Percentiles rank a stretch among this genome's conserved stretches.
These are phyloP conservation scores for Cydia amplana DNA, from an alignment of 1,140 invertebrate species.

Conservation along the genomic window DNA sequence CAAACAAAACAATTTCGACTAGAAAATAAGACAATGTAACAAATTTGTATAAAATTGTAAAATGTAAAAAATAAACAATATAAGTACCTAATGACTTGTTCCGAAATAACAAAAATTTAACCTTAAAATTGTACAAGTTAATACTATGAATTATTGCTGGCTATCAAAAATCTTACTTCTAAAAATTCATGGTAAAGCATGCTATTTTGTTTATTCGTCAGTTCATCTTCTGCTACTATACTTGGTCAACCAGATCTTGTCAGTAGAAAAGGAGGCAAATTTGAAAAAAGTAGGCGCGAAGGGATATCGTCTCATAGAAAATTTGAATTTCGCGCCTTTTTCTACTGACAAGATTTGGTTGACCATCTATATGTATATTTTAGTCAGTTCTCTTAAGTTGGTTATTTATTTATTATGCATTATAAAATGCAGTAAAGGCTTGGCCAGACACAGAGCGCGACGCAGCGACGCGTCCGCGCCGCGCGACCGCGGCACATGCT, in stretches of 20 bases:
- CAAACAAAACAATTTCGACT: constrained; percentile 1
- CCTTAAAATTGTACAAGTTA: neutral
- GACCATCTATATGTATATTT: too few species aligned
- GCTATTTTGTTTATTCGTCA: neutral
- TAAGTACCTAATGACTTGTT: neutral
- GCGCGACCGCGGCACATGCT: too few species aligned
- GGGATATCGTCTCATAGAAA: too few species aligned
- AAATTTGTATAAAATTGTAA: constrained; percentile 21
- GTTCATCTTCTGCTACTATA: neutral
- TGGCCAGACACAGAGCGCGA: too few species aligned
- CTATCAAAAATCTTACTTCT: constrained; percentile 1
- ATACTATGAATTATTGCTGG: neutral
- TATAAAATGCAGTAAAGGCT: neutral
- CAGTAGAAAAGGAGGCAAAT: too few species aligned
- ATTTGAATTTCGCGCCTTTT: too few species aligned
- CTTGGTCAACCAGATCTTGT: too few species aligned
- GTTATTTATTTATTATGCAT: neutral
- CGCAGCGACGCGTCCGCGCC: too few species aligned
- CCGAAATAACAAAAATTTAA: neutral
- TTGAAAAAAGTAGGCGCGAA: too few species aligned
- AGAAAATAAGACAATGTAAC: neutral
- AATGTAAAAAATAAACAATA: neutral
- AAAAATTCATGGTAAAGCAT: constrained; percentile 3
- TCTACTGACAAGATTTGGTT: too few species aligned
- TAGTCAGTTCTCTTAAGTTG: constrained; percentile 2